Percentiles rank a stretch among this genome's conserved stretches.
These are phyloP conservation scores for Hyles vespertilio DNA, from an alignment of 1,140 invertebrate genomes.

Conservation along the genomic window DNA sequence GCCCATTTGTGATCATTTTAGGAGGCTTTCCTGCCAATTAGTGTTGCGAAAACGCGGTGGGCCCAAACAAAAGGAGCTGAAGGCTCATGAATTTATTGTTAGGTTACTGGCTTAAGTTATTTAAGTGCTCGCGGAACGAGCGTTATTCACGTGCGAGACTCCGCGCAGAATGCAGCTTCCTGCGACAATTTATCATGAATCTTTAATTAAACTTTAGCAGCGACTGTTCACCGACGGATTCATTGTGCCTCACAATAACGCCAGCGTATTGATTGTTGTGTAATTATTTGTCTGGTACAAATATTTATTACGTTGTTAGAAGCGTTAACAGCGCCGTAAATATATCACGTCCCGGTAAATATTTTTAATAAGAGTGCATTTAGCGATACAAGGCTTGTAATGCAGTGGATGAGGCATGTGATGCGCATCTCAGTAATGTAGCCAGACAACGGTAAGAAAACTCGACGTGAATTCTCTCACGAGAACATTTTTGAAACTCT, in stretches of 20 bases:
- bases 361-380: too few relatives aligned
- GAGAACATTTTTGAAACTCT: too few relatives aligned
- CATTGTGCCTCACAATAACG: constrained; percentile 52
- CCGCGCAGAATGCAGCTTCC: constrained; percentile 65
- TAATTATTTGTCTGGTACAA: constrained; percentile 23
- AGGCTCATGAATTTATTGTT: constrained; percentile 70
- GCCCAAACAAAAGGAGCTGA: constrained; percentile 54
- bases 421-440: too few relatives aligned
- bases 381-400: too few relatives aligned
- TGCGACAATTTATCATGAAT: constrained; percentile 73
- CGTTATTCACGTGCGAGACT: constrained; percentile 65
- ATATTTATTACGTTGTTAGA: too few relatives aligned
- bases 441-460: too few relatives aligned
- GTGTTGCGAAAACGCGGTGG: constrained; percentile 45
- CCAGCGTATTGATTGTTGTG: constrained; percentile 39
- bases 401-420: too few relatives aligned
- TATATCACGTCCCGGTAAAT: too few relatives aligned
- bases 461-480: too few relatives aligned
- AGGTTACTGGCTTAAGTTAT: constrained; percentile 71
- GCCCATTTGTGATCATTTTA: constrained; percentile 52
- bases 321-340: too few relatives aligned
- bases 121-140: constrained; percentile 64
- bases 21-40: constrained; percentile 68
- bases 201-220: constrained; percentile 73
- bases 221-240: constrained; percentile 47